Conservation (phyloP, 2,888 invertebrate genomes). For the Dryobota labecula region DNA sequence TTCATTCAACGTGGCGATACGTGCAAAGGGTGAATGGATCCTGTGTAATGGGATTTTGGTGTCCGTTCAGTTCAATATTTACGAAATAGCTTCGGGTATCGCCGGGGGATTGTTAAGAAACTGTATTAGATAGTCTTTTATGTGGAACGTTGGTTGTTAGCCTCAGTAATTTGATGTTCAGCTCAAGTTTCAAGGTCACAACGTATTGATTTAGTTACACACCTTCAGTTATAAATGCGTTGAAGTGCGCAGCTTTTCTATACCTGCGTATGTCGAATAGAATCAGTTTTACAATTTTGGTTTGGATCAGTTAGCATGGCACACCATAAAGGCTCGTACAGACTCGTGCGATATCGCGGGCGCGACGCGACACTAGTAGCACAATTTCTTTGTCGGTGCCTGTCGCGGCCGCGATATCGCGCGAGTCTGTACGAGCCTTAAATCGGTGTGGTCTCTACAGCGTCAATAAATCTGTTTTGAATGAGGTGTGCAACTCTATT, state of each 20-base stretch:
- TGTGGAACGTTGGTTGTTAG: constrained; percentile 34
- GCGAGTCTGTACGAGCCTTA: too few relatives aligned
- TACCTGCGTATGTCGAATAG: neutral
- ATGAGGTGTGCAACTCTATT: constrained; percentile 15
- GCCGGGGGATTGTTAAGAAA: constrained; percentile 36
- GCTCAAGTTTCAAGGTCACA: neutral
- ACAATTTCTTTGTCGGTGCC: too few relatives aligned
- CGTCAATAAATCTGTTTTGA: constrained; percentile 33
- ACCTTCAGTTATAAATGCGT: neutral
- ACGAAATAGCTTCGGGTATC: constrained; percentile 33
- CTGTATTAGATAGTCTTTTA: constrained; percentile 23
- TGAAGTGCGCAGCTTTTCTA: neutral
- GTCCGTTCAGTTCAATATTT: constrained; percentile 39
- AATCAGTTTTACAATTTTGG: neutral
- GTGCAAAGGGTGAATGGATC: constrained; percentile 47
- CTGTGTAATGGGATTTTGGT: constrained; percentile 28
- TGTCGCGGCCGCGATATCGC: too few relatives aligned
- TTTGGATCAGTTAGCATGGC: neutral
- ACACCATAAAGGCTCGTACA: too few relatives aligned
- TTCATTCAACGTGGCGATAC: constrained; percentile 28
- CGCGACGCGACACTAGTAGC: too few relatives aligned
- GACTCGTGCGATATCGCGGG: too few relatives aligned
- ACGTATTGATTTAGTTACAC: neutral
- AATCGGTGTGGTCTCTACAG: neutral
- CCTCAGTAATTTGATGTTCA: constrained; percentile 18